Conservation (phyloP, 1,140 invertebrate genomes). For the Cydia strobilella region DNA sequence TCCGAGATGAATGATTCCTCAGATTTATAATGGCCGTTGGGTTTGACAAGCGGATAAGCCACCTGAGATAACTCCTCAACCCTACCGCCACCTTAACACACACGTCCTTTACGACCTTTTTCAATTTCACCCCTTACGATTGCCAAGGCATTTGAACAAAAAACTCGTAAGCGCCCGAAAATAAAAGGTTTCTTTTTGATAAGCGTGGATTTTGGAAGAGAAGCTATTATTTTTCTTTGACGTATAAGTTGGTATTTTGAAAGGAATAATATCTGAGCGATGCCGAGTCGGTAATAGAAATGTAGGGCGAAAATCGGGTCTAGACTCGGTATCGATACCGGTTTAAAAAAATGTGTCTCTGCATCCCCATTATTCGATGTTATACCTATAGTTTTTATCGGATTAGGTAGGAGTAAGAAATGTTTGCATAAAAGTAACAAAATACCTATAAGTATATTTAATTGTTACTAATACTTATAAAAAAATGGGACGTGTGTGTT, state of each 20-base stretch:
- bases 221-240: conserved; percentile 5
- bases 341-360: no score
- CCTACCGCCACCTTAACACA: not conserved
- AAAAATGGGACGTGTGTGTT: no score
- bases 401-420: no score
- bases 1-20: not conserved
- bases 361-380: no score
- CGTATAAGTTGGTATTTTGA: conserved; percentile 1
- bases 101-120: not conserved
- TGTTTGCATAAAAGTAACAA: no score
- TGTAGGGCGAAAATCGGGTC: not conserved
- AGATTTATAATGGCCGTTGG: not conserved
- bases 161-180: not conserved
- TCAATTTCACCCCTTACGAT: not conserved
- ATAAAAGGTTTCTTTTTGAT: not conserved
- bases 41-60: not conserved
- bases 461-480: no score
- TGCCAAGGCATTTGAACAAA: not conserved
- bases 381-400: no score
- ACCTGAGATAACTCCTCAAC: not conserved
- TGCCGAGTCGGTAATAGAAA: not conserved
- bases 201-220: not conserved
- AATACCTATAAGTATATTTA: no score
- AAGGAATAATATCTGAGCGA: not conserved
- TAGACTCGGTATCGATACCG: not conserved